These are phyloP conservation scores for Delia radicum DNA, from an alignment of 1,140 invertebrate species.

Conservation along the genomic window DNA sequence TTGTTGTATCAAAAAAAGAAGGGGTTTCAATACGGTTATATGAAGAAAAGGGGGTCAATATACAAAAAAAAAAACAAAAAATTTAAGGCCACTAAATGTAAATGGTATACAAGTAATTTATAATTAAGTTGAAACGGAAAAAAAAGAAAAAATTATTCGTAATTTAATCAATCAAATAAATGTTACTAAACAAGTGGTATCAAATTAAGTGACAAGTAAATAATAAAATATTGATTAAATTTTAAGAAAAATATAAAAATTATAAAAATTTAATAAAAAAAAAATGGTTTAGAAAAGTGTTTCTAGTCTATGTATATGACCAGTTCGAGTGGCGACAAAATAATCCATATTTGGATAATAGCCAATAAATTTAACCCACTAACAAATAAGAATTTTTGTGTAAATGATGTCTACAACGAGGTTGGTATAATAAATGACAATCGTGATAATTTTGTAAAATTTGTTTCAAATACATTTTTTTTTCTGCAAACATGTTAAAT, in stretches of 20 bases:
- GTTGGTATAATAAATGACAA: background rate
- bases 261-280: no score
- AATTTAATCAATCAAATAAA: background rate
- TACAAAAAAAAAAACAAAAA: background rate
- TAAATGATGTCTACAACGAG: background rate
- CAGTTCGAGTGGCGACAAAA: background rate
- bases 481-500: no score
- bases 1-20: background rate
- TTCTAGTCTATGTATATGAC: background rate
- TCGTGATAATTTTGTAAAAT: no score
- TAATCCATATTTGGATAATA: slow-evolving; percentile 22
- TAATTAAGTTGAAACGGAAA: background rate
- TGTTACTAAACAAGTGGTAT: background rate
- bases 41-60: background rate
- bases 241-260: background rate
- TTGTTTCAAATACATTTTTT: no score
- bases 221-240: background rate
- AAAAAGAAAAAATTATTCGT: background rate
- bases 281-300: no score
- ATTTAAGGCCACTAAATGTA: background rate
- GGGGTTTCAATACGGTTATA: background rate
- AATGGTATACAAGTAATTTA: background rate
- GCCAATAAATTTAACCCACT: slow-evolving; percentile 7
- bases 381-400: background rate
- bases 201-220: background rate